These are phyloP conservation scores for Macroramphosus scolopax DNA, from an alignment of 2,797 vertebrate genomes.

Conservation along the genomic window DNA sequence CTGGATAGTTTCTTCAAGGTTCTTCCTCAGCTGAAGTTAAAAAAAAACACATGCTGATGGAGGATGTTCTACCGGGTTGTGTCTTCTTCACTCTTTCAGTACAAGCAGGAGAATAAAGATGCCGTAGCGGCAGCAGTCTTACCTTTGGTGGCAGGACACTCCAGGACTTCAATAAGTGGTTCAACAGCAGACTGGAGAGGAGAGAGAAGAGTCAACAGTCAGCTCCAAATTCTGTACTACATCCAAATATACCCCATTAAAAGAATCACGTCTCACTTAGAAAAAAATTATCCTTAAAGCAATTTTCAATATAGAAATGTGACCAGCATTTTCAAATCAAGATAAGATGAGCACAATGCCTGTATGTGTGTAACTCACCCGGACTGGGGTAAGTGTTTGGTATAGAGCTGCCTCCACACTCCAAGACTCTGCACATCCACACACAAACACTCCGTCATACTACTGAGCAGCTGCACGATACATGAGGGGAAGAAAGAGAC, in stretches of 20 bases:
- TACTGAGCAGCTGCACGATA: conserved; percentile 91
- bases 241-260: no score
- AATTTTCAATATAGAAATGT: no score
- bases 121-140: conserved; percentile 2
- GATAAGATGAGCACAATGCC: no score
- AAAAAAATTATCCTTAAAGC: no score
- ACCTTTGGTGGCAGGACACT: conserved; percentile 86
- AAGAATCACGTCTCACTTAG: no score
- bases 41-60: no score
- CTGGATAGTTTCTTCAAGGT: conserved; percentile 87
- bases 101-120: no score
- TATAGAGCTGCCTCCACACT: conserved; percentile 95
- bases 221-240: no score
- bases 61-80: no score
- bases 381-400: conserved; percentile 91
- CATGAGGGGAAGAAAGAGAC: not conserved
- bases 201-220: conserved; percentile 1
- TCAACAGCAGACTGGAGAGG: conserved; percentile 85
- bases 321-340: no score
- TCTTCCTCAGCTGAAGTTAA: conserved; percentile 78
- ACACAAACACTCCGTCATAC: conserved; percentile 88
- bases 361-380: conserved; percentile 71
- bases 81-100: no score
- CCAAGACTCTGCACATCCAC: conserved; percentile 86
- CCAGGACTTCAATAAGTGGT: conserved; percentile 85